These are phyloP conservation scores for Oreocharis arfaki DNA, from an alignment of 2,113 vertebrate species.

Conservation along the genomic window DNA sequence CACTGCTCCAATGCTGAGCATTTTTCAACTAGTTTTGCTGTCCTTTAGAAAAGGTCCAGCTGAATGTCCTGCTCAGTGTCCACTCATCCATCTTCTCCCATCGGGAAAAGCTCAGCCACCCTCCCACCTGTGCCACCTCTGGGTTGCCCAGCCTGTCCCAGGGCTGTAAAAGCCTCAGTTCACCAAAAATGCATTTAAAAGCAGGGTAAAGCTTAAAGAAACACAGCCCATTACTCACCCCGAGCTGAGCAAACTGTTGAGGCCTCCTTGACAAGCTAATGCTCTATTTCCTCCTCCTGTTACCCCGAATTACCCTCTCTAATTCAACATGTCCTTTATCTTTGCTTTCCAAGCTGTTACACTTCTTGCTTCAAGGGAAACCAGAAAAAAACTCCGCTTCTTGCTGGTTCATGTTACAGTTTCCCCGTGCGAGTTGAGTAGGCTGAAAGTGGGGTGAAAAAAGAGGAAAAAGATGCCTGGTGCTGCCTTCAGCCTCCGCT, in stretches of 20 bases:
- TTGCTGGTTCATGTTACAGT: neutral
- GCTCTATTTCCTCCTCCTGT: neutral
- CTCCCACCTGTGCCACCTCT: neutral
- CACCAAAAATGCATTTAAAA: neutral
- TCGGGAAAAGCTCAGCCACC: neutral
- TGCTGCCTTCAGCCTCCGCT: accelerated
- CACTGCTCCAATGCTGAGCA: neutral
- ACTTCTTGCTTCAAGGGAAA: neutral
- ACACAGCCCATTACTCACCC: neutral
- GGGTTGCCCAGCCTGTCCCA: neutral
- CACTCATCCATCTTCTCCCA: neutral
- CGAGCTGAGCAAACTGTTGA: neutral
- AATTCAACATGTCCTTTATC: neutral
- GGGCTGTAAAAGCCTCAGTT: neutral
- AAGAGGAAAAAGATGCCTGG: neutral
- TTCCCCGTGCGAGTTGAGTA: neutral
- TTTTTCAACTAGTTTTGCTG: neutral
- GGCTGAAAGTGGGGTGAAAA: neutral
- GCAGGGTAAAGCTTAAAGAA: neutral
- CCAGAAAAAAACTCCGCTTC: neutral
- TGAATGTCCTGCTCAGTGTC: neutral
- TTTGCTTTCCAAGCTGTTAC: constrained; percentile 2
- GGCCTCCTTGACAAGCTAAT: neutral
- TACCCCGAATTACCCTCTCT: neutral
- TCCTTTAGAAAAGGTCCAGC: neutral